A percentile compares a stretch with the other conserved stretches of the same genome.
Evolutionary conservation across 2,888 invertebrate species (phyloP).

Genomic region (Graphium colonna): DNA sequence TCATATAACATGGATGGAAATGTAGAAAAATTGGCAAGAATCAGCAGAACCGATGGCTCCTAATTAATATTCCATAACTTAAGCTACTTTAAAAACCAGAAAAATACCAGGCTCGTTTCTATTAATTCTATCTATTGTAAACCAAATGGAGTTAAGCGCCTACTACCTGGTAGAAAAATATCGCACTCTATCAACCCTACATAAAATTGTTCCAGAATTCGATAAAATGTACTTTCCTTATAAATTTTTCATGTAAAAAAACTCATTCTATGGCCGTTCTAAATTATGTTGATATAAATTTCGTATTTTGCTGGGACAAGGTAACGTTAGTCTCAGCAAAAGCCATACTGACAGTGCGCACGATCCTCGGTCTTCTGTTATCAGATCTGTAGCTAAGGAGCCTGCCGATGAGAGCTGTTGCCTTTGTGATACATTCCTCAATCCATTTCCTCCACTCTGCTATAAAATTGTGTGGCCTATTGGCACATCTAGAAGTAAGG

Average conservation of each 20-base stretch:
- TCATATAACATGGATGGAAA: constrained; percentile 71
- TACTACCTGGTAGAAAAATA: constrained; percentile 73
- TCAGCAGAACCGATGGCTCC: constrained; percentile 53
- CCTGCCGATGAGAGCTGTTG: no score
- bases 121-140: constrained; percentile 63
- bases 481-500: no score
- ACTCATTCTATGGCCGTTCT: constrained; percentile 61
- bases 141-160: constrained; percentile 68
- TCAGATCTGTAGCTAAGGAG: no score
- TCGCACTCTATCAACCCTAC: constrained; percentile 66
- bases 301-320: no score
- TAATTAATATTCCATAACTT: constrained; percentile 48
- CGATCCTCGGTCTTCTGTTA: no score
- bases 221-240: constrained; percentile 49
- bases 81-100: constrained; percentile 64
- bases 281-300: constrained; percentile 66
- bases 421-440: no score
- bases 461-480: no score
- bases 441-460: no score
- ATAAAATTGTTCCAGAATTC: constrained; percentile 65
- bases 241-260: constrained; percentile 45
- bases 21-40: constrained; percentile 72
- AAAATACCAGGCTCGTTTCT: constrained; percentile 62
- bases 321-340: no score
- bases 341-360: no score